phyloP scores from a whole-genome alignment of 2,888 invertebrate genomes.

The Ephialtes manifestator region DNA sequence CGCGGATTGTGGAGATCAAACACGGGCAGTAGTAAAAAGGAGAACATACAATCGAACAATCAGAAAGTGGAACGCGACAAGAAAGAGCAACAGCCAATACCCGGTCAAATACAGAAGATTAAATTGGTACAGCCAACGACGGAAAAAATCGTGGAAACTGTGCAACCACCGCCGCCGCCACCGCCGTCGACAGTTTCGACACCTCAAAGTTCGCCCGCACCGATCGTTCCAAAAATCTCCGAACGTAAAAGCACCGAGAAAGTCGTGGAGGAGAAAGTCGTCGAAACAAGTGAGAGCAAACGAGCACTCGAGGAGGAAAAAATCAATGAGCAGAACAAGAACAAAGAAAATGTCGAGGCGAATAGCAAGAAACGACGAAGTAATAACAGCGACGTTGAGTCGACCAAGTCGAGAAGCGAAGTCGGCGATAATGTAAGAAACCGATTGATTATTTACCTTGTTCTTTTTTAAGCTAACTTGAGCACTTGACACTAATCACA shows the following conservation, averaged over 20 bases:
- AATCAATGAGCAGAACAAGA: slow-evolving; percentile 80
- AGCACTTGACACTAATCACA: no score
- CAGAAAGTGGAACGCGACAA: slow-evolving; percentile 88
- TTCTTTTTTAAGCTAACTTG: slow-evolving; percentile 7
- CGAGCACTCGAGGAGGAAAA: slow-evolving; percentile 80
- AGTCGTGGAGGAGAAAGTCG: slow-evolving; percentile 71
- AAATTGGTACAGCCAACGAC: slow-evolving; percentile 81
- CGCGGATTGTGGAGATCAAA: slow-evolving; percentile 91
- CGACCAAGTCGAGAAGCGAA: slow-evolving; percentile 83
- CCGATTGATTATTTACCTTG: background rate
- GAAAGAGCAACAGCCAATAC: slow-evolving; percentile 78
- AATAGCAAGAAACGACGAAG: slow-evolving; percentile 80
- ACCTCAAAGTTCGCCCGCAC: slow-evolving; percentile 56
- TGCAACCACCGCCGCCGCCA: slow-evolving; percentile 71
- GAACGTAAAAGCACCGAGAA: slow-evolving; percentile 80
- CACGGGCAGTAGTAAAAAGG: slow-evolving; percentile 80
- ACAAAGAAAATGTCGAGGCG: slow-evolving; percentile 81
- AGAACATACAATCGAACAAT: slow-evolving; percentile 83
- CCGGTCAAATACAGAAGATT: slow-evolving; percentile 84
- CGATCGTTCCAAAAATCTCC: slow-evolving; percentile 34
- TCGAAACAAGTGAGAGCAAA: slow-evolving; percentile 72
- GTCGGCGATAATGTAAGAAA: slow-evolving; percentile 79
- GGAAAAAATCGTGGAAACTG: slow-evolving; percentile 70
- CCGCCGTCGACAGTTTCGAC: slow-evolving; percentile 81
- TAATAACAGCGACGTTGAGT: slow-evolving; percentile 80